Conservation (phyloP, 2,797 vertebrate species). For the Coreius guichenoti region DNA sequence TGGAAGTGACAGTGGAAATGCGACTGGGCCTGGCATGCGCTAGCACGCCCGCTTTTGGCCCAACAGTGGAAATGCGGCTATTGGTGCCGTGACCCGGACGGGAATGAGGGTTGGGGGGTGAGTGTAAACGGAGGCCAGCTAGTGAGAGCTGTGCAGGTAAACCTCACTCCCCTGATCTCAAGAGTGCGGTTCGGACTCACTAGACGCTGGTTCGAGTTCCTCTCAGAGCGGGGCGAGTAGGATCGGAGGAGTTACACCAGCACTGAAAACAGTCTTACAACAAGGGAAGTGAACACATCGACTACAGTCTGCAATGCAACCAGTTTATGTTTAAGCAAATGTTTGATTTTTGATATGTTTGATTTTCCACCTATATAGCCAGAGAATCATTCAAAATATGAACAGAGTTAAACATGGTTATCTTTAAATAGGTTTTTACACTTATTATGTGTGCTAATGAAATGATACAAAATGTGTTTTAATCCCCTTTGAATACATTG, state of each 20-base stretch:
- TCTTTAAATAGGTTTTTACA: not conserved
- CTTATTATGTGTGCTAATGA: not conserved
- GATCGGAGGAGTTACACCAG: not conserved
- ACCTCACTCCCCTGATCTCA: too few relatives aligned
- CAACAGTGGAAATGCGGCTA: too few relatives aligned
- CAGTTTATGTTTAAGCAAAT: not conserved
- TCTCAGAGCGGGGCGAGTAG: not conserved
- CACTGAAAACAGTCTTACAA: not conserved
- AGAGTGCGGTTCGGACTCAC: too few relatives aligned
- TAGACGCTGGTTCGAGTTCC: not conserved
- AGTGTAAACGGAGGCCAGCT: not conserved
- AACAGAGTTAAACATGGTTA: not conserved
- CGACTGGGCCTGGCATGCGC: too few relatives aligned
- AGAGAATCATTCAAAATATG: not conserved
- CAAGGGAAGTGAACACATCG: not conserved
- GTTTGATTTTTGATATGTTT: not conserved
- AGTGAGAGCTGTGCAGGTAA: not conserved
- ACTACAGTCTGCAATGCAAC: not conserved
- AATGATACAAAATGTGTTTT: not conserved
- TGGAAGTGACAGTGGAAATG: too few relatives aligned
- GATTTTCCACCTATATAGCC: not conserved
- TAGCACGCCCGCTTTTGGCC: too few relatives aligned
- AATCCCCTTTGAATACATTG: not conserved
- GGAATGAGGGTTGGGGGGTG: not conserved
- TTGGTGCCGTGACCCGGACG: not conserved